A percentile compares a stretch with the other conserved stretches of the same genome.
Evolutionary conservation across 2,113 vertebrate genomes (phyloP).

Genomic region (Ptyas mucosa): DNA sequence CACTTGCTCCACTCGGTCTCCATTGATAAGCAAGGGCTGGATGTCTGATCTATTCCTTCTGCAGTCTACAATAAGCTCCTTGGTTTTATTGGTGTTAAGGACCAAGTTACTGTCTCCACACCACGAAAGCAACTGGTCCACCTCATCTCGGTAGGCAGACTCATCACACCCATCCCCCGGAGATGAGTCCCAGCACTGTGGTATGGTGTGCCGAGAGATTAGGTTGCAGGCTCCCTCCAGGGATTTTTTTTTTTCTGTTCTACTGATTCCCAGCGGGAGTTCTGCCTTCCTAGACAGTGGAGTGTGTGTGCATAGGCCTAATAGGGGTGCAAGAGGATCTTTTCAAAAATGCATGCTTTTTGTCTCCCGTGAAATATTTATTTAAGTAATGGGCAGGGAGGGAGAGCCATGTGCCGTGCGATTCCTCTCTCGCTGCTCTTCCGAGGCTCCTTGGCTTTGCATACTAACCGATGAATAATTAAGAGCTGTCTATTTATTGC

Average conservation of each 20-base stretch:
- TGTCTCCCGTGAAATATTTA: conserved; percentile 67
- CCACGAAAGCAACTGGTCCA: too few relatives aligned
- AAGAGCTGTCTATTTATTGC: conserved; percentile 55
- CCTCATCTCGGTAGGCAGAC: too few relatives aligned
- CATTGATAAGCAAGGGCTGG: too few relatives aligned
- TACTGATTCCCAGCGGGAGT: too few relatives aligned
- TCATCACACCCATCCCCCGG: too few relatives aligned
- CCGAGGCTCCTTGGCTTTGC: conserved; percentile 58
- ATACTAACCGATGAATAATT: conserved; percentile 64
- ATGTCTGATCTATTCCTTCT: too few relatives aligned
- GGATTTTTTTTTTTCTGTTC: neutral
- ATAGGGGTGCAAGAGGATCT: conserved; percentile 48
- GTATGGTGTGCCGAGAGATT: too few relatives aligned
- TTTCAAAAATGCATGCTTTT: conserved; percentile 61
- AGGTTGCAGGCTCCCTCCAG: neutral
- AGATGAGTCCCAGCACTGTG: too few relatives aligned
- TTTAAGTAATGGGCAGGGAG: conserved; percentile 25
- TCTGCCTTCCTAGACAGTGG: neutral
- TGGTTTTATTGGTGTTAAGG: too few relatives aligned
- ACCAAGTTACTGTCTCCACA: too few relatives aligned
- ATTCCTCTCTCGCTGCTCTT: neutral
- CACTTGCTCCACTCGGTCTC: too few relatives aligned
- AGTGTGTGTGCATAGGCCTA: conserved; percentile 31
- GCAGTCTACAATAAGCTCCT: too few relatives aligned
- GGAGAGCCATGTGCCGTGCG: conserved; percentile 39